Evolutionary conservation across 2,113 vertebrate genomes (phyloP).

Genomic region (Planiliza haematocheilus): DNA sequence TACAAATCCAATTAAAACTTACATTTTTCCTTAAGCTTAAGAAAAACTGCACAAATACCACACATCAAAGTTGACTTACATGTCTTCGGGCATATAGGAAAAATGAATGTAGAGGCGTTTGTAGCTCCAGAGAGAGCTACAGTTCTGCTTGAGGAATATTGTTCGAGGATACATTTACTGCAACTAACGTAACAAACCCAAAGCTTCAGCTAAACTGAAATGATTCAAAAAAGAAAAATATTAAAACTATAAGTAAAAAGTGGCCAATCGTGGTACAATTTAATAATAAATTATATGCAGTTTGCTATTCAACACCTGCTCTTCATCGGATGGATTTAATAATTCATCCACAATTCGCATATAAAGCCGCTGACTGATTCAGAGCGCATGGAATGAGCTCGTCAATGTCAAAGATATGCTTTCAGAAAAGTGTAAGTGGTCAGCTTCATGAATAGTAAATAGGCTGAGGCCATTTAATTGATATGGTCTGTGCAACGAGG

Average conservation of each 20-base stretch:
- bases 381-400: slow-evolving; percentile 17
- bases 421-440: slow-evolving; percentile 12
- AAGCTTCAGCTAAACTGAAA: not conserved
- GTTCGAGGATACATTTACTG: not conserved
- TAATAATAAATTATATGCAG: not conserved
- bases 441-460: slow-evolving; percentile 45
- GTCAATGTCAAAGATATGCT: slow-evolving; percentile 24
- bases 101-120: slow-evolving; percentile 6
- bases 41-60: not conserved
- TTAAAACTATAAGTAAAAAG: too few species aligned
- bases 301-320: not conserved
- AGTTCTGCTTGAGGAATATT: not conserved
- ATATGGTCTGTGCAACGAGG: slow-evolving; percentile 18
- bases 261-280: not conserved
- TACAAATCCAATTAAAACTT: slow-evolving; percentile 3
- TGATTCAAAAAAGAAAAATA: too few species aligned
- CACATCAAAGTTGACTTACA: slow-evolving; percentile 6
- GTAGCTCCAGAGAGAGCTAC: not conserved
- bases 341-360: slow-evolving; percentile 24
- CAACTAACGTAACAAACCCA: not conserved
- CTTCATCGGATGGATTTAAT: slow-evolving; percentile 9
- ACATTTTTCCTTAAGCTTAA: not conserved
- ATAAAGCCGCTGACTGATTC: slow-evolving; percentile 18
- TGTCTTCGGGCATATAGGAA: not conserved
- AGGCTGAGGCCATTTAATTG: slow-evolving; percentile 14